Percentiles rank a stretch among this genome's conserved stretches.
phyloP scores from a whole-genome alignment of 2,113 vertebrate species.

The Dendropsophus ebraccatus region DNA sequence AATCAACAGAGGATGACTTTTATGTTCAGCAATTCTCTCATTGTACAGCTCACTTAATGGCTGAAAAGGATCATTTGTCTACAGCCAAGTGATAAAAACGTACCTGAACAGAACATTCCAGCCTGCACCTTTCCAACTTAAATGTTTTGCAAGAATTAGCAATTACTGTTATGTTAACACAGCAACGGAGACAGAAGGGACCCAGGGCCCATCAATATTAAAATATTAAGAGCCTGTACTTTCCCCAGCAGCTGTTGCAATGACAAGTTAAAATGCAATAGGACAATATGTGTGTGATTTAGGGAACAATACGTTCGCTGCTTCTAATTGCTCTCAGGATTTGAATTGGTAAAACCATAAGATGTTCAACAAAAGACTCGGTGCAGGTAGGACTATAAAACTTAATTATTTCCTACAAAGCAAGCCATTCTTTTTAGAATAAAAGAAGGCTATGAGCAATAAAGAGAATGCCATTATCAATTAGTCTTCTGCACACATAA shows the following conservation, averaged over 20 bases:
- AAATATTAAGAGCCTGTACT: constrained; percentile 60
- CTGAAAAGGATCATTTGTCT: constrained; percentile 49
- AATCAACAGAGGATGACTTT: constrained; percentile 50
- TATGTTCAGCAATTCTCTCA: constrained; percentile 43
- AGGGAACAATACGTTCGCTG: constrained; percentile 63
- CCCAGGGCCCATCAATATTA: constrained; percentile 53
- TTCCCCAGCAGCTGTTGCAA: constrained; percentile 59
- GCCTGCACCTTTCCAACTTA: constrained; percentile 43
- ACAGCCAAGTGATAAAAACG: constrained; percentile 49
- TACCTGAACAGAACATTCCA: constrained; percentile 42
- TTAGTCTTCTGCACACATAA: constrained; percentile 87
- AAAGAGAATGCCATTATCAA: constrained; percentile 87
- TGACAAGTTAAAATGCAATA: constrained; percentile 63
- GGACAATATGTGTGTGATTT: constrained; percentile 68
- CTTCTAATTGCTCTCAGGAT: constrained; percentile 81
- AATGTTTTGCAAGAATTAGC: constrained; percentile 55
- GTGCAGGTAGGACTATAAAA: constrained; percentile 88
- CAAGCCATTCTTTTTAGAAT: constrained; percentile 81
- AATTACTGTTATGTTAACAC: constrained; percentile 57
- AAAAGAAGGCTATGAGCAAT: constrained; percentile 83
- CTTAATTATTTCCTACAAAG: constrained; percentile 91
- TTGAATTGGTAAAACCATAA: constrained; percentile 80
- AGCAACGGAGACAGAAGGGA: constrained; percentile 50
- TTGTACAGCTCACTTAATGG: constrained; percentile 44
- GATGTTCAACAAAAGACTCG: constrained; percentile 76